Percentiles rank a stretch among this genome's conserved stretches.
These are phyloP conservation scores for Bombus breviceps DNA, from an alignment of 1,140 invertebrate genomes.

Conservation along the genomic window DNA sequence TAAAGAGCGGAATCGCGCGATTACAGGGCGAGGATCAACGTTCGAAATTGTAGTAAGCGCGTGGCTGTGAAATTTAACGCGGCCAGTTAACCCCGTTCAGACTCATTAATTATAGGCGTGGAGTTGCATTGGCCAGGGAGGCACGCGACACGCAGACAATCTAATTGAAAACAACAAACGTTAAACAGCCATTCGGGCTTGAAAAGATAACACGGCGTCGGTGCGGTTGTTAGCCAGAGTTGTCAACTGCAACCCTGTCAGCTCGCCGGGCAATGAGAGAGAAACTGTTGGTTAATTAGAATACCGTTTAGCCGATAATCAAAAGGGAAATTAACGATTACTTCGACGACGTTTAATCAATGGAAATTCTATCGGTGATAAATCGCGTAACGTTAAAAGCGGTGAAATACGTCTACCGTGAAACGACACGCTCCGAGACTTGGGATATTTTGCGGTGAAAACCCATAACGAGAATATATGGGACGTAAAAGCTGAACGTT, in stretches of 20 bases:
- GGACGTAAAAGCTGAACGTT: background rate
- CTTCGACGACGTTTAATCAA: background rate
- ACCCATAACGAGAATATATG: conserved; percentile 3
- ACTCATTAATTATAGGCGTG: conserved; percentile 31
- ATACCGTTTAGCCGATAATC: conserved; percentile 20
- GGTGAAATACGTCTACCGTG: background rate
- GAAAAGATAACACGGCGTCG: conserved; percentile 27
- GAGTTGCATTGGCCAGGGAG: background rate
- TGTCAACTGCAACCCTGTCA: conserved; percentile 37
- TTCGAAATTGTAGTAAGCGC: conserved; percentile 1
- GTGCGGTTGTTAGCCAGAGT: background rate
- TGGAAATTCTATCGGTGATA: background rate
- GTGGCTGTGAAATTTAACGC: background rate
- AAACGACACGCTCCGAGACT: background rate
- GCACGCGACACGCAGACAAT: background rate
- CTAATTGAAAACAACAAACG: conserved; percentile 52
- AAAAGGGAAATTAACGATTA: background rate
- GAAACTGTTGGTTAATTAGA: conserved; percentile 33
- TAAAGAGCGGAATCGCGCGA: background rate
- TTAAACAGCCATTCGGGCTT: conserved; percentile 17
- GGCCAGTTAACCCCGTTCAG: background rate
- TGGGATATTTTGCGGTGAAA: background rate
- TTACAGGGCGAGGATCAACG: background rate
- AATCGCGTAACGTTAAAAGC: background rate
- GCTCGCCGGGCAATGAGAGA: background rate